phyloP scores from a whole-genome alignment of 1,140 invertebrate species.

The Vollenhovia emeryi region DNA sequence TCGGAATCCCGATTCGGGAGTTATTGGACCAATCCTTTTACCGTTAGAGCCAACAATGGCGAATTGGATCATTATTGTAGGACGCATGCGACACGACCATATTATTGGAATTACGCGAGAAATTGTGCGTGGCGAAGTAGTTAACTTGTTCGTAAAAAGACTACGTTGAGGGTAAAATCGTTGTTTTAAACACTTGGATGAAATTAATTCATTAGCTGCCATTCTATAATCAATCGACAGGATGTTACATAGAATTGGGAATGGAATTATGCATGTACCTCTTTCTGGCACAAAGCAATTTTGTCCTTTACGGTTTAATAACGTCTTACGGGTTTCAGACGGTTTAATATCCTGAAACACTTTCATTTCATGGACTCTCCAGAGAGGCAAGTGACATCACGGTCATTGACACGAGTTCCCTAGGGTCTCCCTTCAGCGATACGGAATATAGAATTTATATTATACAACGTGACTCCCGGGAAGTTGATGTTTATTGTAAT shows the following conservation, averaged over 20 bases:
- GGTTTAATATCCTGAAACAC: slow-evolving; percentile 57
- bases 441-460: slow-evolving; percentile 30
- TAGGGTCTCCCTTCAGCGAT: background rate
- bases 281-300: slow-evolving; percentile 40
- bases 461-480: background rate
- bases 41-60: background rate
- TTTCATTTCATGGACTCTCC: slow-evolving; percentile 49
- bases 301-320: slow-evolving; percentile 50
- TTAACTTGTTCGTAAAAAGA: background rate
- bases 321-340: slow-evolving; percentile 29
- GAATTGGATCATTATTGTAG: background rate
- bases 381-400: background rate
- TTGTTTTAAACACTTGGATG: background rate
- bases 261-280: slow-evolving; percentile 27
- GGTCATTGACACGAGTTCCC: slow-evolving; percentile 42
- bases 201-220: slow-evolving; percentile 13
- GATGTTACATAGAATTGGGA: background rate
- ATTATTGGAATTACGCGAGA: background rate
- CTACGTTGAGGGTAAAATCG: background rate
- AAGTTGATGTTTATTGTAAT: background rate
- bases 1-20: background rate
- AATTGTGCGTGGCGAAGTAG: background rate
- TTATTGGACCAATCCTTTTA: slow-evolving; percentile 34
- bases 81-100: background rate
- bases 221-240: background rate